Evolutionary conservation across 1,140 invertebrate species (phyloP), one percentile per base, ranked within the genome.

Genomic region (Rhagoletis zephyria): DNA sequence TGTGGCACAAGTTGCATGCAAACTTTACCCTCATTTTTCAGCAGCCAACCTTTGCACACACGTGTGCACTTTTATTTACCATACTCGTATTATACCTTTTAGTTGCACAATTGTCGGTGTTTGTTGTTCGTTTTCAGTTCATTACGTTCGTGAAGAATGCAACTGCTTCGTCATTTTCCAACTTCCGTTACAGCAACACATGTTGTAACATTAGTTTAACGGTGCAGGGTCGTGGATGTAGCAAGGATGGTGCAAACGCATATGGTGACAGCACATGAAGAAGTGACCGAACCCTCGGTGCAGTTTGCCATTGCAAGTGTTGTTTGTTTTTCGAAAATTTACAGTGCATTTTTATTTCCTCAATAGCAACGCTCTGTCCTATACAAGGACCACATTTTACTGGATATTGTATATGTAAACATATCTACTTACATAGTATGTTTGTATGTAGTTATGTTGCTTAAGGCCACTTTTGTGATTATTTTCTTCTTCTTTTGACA

Each of bases 401-500:
- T 45, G 61, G 30, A 60, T 6, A 60, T 60, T 60, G 59, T 60
- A 7, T 10, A 67, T 42, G 9, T 14, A 30, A 4, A 40, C 19
- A 65, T 65, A 9, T 12, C 16, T 48, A 12, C 5, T 10, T 9
- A 51, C 16, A 48, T 30, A 3, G 42, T n/a, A 51, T 16, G 4
- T 16, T 3, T 51, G 16, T 1, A 14, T 16, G 14, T 7, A 4
- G 30, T 30, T 5, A 56, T 81, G 45, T 48, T 81, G 48, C 48
- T 30, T 30, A 30, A 42, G 74, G 74, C 48, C 45, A 81, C 48
- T 59, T 59, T 56, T 56, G n/a, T 81, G 45, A 81, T 81, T 81
- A 81, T 81, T 81, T 81, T 81, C 74, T 81, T 81, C 48, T 81
- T 81, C 16, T 81, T 81, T 81, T 81, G 74, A 81, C 74, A 81